phyloP scores from a whole-genome alignment of 2,888 invertebrate species.

The Drosophila neonasuta region DNA sequence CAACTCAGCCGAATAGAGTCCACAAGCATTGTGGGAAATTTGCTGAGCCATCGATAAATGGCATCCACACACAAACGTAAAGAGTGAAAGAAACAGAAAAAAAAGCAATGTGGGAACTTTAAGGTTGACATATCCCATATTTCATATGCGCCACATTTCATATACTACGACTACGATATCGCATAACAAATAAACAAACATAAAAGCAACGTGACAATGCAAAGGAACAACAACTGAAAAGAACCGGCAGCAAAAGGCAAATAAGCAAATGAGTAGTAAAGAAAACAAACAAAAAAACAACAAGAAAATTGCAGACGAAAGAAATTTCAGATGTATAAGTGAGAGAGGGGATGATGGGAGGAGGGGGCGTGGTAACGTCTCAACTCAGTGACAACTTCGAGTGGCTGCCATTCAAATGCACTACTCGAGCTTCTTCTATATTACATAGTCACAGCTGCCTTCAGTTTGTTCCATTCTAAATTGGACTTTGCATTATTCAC shows the following conservation, averaged over 20 bases:
- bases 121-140: slow-evolving; percentile 41
- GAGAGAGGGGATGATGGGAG: neutral
- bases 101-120: slow-evolving; percentile 42
- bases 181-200: slow-evolving; percentile 45
- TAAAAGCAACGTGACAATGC: slow-evolving; percentile 39
- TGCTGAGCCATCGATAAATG: slow-evolving; percentile 1
- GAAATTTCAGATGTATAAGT: slow-evolving; percentile 25
- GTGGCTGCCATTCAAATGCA: slow-evolving; percentile 37
- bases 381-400: slow-evolving; percentile 49
- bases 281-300: slow-evolving; percentile 30
- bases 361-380: slow-evolving; percentile 12
- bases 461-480: neutral
- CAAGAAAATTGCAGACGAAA: slow-evolving; percentile 34
- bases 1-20: neutral
- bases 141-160: slow-evolving; percentile 24
- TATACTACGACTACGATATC: slow-evolving; percentile 20
- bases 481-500: slow-evolving; percentile 46
- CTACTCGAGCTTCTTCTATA: slow-evolving; percentile 4
- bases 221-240: slow-evolving; percentile 1
- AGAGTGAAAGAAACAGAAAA: slow-evolving; percentile 5
- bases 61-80: neutral
- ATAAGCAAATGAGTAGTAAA: slow-evolving; percentile 27
- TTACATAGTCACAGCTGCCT: slow-evolving; percentile 8
- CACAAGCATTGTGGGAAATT: slow-evolving; percentile 13
- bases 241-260: neutral